Evolutionary conservation across 2,888 invertebrate genomes (phyloP).

Genomic region (Agelastica alni): DNA sequence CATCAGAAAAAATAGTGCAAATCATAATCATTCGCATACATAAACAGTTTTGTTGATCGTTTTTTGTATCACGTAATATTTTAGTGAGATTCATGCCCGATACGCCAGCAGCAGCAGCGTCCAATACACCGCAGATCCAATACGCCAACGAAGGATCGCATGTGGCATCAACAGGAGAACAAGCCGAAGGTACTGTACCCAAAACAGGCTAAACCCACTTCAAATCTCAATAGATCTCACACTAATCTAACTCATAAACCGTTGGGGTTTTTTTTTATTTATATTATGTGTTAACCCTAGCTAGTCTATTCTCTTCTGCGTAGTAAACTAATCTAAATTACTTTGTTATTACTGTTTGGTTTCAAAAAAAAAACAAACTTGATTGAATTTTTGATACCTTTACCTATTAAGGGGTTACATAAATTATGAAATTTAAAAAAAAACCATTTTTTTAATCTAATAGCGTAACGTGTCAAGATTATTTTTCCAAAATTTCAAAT

Average conservation of each 20-base stretch:
- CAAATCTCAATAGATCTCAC: constrained; percentile 6
- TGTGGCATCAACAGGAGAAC: background rate
- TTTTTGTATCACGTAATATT: constrained; percentile 14
- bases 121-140: background rate
- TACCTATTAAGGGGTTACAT: no score
- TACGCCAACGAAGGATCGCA: background rate
- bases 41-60: background rate
- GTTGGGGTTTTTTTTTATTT: constrained; percentile 4
- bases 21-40: constrained; percentile 7
- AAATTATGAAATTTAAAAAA: no score
- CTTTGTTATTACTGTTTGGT: background rate
- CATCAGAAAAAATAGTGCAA: no score
- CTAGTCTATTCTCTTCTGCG: constrained; percentile 3
- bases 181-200: constrained; percentile 1
- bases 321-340: no score
- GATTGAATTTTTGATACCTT: no score
- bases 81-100: constrained; percentile 50
- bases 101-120: constrained; percentile 19
- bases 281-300: background rate
- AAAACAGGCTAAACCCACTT: constrained; percentile 7
- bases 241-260: constrained; percentile 2
- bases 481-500: no score
- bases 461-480: no score
- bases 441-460: no score
- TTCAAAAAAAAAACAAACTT: no score